Conservation (phyloP, 1,140 invertebrate species). For the Zaprionus ornatus region DNA sequence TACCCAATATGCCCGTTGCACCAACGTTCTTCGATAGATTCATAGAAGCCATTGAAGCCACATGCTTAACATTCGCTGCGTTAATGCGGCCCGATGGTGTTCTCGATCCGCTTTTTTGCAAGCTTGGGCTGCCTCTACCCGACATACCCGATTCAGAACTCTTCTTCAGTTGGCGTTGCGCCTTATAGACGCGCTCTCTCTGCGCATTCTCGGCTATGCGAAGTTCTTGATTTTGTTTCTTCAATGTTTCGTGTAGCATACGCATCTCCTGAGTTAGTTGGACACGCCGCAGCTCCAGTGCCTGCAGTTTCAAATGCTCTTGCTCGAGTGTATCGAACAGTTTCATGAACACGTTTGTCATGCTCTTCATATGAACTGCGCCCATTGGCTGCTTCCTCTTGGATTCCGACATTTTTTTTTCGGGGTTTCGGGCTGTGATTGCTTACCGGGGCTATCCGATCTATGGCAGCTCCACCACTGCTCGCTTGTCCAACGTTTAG, state of each 20-base stretch:
- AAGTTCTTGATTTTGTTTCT: slow-evolving; percentile 26
- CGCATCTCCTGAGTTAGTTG: slow-evolving; percentile 40
- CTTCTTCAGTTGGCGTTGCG: background rate
- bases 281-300: slow-evolving; percentile 30
- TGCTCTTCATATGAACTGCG: background rate
- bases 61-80: too few species aligned
- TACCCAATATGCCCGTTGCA: background rate
- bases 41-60: too few species aligned
- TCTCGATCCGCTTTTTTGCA: too few species aligned
- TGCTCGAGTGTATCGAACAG: slow-evolving; percentile 43
- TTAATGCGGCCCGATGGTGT: too few species aligned
- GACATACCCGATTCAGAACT: too few species aligned
- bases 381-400: background rate
- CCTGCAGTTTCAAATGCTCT: slow-evolving; percentile 40
- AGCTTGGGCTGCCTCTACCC: too few species aligned
- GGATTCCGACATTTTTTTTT: background rate
- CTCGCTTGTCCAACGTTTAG: background rate
- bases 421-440: background rate
- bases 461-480: too few species aligned
- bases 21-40: background rate
- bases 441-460: background rate
- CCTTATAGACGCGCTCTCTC: background rate
- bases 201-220: background rate
- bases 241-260: slow-evolving; percentile 20
- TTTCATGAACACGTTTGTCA: slow-evolving; percentile 10